Evolutionary conservation across 2,113 vertebrate species (phyloP).

Genomic region (Mesoclemmys tuberculata): DNA sequence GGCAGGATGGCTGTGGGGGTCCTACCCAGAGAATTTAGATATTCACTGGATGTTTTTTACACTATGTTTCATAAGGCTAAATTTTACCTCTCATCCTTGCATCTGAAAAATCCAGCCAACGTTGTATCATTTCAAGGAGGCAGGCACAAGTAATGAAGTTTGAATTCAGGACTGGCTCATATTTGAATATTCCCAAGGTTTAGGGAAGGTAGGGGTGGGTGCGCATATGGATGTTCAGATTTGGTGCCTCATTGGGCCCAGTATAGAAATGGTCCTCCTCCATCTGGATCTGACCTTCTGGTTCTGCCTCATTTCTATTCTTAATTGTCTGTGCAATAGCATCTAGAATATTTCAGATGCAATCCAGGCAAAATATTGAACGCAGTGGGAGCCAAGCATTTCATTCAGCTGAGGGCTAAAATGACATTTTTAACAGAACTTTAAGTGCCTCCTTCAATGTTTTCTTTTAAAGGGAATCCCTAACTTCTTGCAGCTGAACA

Average conservation of each 20-base stretch:
- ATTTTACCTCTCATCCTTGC: background rate
- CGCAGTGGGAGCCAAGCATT: background rate
- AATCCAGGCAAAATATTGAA: background rate
- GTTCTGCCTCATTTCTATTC: background rate
- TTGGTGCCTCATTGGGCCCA: background rate
- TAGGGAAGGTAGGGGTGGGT: background rate
- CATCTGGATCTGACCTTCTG: background rate
- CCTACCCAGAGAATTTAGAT: slow-evolving; percentile 51
- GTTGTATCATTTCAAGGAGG: background rate
- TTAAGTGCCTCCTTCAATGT: background rate
- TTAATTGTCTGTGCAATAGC: background rate
- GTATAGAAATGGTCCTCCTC: background rate
- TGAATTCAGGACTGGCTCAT: background rate
- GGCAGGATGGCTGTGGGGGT: slow-evolving; percentile 25
- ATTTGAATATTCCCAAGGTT: background rate
- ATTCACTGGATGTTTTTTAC: slow-evolving; percentile 53
- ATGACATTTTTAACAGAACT: background rate
- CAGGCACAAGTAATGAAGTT: background rate
- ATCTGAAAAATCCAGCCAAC: background rate
- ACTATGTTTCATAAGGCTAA: background rate
- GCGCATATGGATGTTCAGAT: background rate
- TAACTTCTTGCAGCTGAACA: background rate
- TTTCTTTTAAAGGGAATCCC: background rate
- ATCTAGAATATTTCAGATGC: background rate
- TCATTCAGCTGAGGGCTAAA: background rate